Conservation (phyloP, 2,113 vertebrate species). For the Laterallus jamaicensis region DNA sequence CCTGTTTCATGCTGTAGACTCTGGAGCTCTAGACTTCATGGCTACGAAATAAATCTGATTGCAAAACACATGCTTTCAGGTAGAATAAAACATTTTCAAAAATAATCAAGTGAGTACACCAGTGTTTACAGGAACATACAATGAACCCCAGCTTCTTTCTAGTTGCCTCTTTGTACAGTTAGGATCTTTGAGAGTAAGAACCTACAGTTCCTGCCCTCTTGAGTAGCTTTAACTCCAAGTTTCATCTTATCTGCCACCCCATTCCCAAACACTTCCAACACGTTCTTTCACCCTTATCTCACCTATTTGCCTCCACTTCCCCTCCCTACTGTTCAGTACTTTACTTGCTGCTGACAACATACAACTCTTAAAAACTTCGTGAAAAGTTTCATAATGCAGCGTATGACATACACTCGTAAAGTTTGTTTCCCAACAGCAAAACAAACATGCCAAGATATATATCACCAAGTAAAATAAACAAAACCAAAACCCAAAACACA, state of each 20-base stretch:
- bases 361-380: not conserved
- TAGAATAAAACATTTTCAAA: not conserved
- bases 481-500: not conserved
- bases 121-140: not conserved
- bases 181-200: not conserved
- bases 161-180: not conserved
- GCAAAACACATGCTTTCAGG: not conserved
- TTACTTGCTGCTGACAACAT: not conserved
- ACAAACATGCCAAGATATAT: not conserved
- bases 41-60: not conserved
- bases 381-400: not conserved
- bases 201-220: not conserved
- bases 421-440: not conserved
- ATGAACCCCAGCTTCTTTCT: not conserved
- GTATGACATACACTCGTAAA: accelerated
- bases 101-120: not conserved
- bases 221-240: not conserved
- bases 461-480: not conserved
- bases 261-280: not conserved
- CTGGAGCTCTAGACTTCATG: not conserved
- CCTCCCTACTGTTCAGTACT: not conserved
- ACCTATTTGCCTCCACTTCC: not conserved
- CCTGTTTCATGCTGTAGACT: not conserved
- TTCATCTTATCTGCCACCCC: not conserved
- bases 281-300: not conserved